A percentile compares a stretch with the other conserved stretches of the same genome.
phyloP scores from a whole-genome alignment of 2,797 vertebrate genomes.

The Leucoraja ocellata region DNA sequence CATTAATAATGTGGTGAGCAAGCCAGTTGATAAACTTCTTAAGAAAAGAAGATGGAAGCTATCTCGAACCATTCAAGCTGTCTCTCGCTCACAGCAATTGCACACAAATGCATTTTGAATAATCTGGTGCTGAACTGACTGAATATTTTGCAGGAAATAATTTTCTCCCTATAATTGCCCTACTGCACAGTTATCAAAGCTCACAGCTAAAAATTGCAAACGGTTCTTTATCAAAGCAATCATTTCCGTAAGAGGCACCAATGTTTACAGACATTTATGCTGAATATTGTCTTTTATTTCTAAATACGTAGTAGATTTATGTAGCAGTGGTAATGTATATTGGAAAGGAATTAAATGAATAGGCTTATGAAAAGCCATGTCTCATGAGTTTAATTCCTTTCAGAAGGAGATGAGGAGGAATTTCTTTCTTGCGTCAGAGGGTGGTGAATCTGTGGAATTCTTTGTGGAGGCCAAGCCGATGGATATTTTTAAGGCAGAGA shows the following conservation, averaged over 20 bases:
- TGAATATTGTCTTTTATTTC: neutral
- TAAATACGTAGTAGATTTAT: neutral
- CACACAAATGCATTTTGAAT: conserved; percentile 12
- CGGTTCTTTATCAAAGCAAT: neutral
- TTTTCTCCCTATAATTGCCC: neutral
- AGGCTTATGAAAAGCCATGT: neutral
- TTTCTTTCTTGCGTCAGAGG: no score
- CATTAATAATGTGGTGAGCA: neutral
- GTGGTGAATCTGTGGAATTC: no score
- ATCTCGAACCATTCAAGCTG: conserved; percentile 1
- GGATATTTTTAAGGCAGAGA: no score
- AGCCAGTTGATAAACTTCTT: conserved; percentile 1
- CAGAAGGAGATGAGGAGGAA: no score
- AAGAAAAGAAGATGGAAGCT: conserved; percentile 12
- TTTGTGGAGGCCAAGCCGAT: no score
- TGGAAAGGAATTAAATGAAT: neutral
- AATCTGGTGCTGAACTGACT: neutral
- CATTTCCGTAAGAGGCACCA: neutral
- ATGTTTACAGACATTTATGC: neutral
- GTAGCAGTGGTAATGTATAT: neutral
- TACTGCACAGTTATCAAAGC: neutral
- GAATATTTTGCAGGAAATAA: conserved; percentile 16
- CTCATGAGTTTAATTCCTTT: neutral
- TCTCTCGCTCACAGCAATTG: neutral
- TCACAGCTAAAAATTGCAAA: neutral